These are phyloP conservation scores for Holothuria scabra DNA, from an alignment of 53 echinoderm and acorn worm species.

Conservation along the genomic window DNA sequence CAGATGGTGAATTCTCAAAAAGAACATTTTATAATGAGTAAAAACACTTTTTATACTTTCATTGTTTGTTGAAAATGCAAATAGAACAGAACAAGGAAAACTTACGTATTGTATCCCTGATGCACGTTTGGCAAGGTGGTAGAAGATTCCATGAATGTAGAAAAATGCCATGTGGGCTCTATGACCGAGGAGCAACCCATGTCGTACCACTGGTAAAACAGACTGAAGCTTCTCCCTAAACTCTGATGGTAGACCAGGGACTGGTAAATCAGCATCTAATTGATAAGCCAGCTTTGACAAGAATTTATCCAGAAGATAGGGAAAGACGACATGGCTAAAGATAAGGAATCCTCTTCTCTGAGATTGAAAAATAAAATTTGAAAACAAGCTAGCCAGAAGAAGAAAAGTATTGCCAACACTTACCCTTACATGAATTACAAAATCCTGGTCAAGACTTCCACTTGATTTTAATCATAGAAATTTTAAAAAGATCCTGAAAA, in stretches of 20 bases:
- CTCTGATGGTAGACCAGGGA: slow-evolving; percentile 47
- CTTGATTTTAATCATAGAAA: no score
- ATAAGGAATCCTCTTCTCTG: slow-evolving; percentile 74
- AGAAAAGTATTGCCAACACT: no score
- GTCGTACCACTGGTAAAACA: slow-evolving; percentile 69
- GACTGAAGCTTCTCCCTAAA: slow-evolving; percentile 57
- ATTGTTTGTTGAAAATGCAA: no score
- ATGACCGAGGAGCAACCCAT: slow-evolving; percentile 66
- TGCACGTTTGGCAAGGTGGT: slow-evolving; percentile 85
- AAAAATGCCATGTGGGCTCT: slow-evolving; percentile 88
- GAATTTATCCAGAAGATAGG: slow-evolving; percentile 82
- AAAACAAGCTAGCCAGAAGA: no score
- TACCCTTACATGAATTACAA: no score
- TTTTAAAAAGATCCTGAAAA: no score
- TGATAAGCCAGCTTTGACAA: slow-evolving; percentile 51
- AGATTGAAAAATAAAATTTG: background rate
- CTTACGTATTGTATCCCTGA: slow-evolving; percentile 95
- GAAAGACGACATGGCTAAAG: slow-evolving; percentile 74
- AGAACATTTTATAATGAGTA: no score
- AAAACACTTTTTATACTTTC: no score
- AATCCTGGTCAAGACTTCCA: no score
- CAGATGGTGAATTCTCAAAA: no score
- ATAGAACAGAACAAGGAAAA: background rate
- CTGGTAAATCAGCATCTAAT: slow-evolving; percentile 46
- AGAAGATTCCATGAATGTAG: slow-evolving; percentile 83